Evolutionary conservation across 2,888 invertebrate species (phyloP).

Genomic region (Napeogenes inachia): DNA sequence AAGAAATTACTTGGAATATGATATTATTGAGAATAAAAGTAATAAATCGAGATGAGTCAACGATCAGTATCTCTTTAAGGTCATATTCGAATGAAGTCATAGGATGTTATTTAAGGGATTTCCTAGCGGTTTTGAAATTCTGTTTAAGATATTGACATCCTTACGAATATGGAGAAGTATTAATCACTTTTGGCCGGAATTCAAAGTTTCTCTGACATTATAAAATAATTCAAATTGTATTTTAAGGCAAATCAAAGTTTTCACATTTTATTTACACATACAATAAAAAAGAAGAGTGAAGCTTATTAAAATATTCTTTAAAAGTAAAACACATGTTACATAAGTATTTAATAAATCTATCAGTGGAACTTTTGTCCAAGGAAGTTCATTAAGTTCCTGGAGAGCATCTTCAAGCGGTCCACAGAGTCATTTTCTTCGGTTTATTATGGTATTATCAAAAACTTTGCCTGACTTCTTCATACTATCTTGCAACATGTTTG

Average conservation of each 20-base stretch:
- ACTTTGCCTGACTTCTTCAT: conserved; percentile 18
- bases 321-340: not conserved
- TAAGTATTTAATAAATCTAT: conserved; percentile 15
- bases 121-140: conserved; percentile 25
- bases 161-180: conserved; percentile 27
- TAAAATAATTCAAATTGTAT: conserved; percentile 16
- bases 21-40: no score
- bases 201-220: conserved; percentile 7
- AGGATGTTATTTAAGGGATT: conserved; percentile 22
- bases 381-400: conserved; percentile 18
- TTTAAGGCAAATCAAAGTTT: conserved; percentile 1
- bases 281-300: no score
- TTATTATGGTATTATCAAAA: conserved; percentile 28
- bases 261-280: conserved; percentile 10
- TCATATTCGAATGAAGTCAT: conserved; percentile 29
- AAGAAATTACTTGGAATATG: no score
- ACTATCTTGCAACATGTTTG: conserved; percentile 16
- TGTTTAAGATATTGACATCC: conserved; percentile 29
- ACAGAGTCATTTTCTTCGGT: conserved; percentile 19
- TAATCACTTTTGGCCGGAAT: conserved; percentile 15
- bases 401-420: conserved; percentile 19
- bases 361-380: conserved; percentile 15
- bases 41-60: no score
- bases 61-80: conserved; percentile 12
- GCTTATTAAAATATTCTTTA: not conserved